Evolutionary conservation across 2,113 vertebrate species (phyloP).

Genomic region (Peromyscus maniculatus): DNA sequence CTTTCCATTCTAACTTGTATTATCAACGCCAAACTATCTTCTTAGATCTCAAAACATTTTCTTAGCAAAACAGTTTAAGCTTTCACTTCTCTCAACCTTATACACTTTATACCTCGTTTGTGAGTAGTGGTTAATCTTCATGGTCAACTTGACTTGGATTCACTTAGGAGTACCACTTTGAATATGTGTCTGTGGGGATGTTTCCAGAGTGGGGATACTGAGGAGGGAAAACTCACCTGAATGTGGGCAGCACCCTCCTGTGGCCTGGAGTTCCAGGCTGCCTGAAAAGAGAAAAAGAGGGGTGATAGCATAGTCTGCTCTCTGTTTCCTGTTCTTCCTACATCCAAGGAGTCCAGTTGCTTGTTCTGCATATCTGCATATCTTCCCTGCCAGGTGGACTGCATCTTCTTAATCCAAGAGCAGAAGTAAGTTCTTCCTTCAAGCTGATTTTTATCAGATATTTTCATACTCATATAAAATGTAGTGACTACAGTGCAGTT

Average conservation of each 20-base stretch:
- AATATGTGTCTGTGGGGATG: neutral
- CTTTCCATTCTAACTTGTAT: no score
- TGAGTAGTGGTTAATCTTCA: neutral
- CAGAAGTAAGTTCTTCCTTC: neutral
- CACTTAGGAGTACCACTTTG: neutral
- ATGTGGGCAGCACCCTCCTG: neutral
- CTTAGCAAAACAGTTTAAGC: no score
- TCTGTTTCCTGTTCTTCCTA: neutral
- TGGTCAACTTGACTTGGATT: neutral
- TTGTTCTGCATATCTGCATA: neutral
- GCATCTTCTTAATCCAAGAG: neutral
- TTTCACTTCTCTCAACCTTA: no score
- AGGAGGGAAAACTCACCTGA: neutral
- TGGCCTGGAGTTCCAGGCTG: neutral
- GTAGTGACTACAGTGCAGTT: neutral
- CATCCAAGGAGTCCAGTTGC: neutral
- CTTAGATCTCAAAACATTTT: no score
- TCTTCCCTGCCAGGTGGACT: neutral
- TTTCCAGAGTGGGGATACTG: neutral
- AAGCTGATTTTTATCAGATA: neutral
- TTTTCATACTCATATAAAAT: neutral
- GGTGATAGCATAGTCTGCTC: neutral
- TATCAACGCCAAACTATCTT: no score
- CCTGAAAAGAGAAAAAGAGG: neutral
- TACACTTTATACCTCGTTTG: no score